Evolutionary conservation across 1,140 invertebrate species (phyloP), one percentile per base, ranked within the genome.

Genomic region (Teleogryllus occipitalis): DNA sequence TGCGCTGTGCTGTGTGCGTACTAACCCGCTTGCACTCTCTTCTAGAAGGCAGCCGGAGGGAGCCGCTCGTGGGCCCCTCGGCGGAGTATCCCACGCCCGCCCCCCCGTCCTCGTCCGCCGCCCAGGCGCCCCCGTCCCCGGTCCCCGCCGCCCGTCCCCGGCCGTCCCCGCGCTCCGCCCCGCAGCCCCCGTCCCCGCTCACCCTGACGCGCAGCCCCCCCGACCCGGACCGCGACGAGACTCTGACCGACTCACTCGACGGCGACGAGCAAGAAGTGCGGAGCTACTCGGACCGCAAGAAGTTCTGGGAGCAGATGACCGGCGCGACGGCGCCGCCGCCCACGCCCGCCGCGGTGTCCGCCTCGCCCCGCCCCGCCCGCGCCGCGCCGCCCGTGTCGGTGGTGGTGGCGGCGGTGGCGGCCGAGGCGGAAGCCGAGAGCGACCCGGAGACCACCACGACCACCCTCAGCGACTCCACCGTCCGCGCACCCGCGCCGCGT

Each of bases 291-390:
- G 85, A 87, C 48, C 86, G 85, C 79, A 88, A 87, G 81, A 86
- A 86, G 81, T 89, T 89, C 82, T 89, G 88, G 88, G 88, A 89
- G 83, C 85, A 85, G 81, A 82, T 85, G 27, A 79, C 78, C n/a
- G 73, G 12, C 84, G 86, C 82, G 81, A 83, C 49, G 14, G 77
- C 18, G 78, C 49, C 2, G 75, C 78, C 78, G 82, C 84, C 10
- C 87, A 87, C 27, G 82, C 86, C 72, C 87, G 87, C 12, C 87
- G 86, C 82, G 87, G 87, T n/a, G 82, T 87, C 77, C 82, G 83
- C 12, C 47, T 82, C 80, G 83, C 49, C 15, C 77, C 18, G 78
- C 49, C 2, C 65, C 78, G 78, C 83, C 84, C 10, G 87, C 87
- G 27, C 82, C 86, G 73, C 87, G 87, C 12, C 87, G 86, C 82